Percentiles rank a stretch among this genome's conserved stretches.
These are phyloP conservation scores for Chrysina gloriosa DNA, from an alignment of 2,888 invertebrate genomes.

Conservation along the genomic window DNA sequence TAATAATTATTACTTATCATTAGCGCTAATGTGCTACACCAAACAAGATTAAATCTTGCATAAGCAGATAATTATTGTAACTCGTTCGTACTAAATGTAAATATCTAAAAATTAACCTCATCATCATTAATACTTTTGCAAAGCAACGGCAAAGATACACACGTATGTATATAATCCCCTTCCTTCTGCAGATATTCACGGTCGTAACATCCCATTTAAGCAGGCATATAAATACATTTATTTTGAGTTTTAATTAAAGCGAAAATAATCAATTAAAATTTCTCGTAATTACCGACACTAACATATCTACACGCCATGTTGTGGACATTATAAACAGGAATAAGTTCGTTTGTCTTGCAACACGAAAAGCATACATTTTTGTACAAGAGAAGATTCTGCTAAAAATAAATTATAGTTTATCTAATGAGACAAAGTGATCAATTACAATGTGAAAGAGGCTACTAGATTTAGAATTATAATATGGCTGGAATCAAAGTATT, in stretches of 20 bases:
- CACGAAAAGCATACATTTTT: neutral
- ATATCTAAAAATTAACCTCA: neutral
- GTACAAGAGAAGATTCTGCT: neutral
- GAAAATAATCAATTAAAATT: conserved; percentile 13
- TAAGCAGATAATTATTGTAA: conserved; percentile 6
- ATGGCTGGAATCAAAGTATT: no score
- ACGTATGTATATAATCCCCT: neutral
- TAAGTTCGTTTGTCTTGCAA: neutral
- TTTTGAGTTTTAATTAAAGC: conserved; percentile 17
- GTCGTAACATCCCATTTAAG: neutral
- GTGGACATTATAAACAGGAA: conserved; percentile 4
- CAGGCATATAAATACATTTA: conserved; percentile 17
- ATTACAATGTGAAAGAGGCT: no score
- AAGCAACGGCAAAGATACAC: no score
- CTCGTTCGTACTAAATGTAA: neutral
- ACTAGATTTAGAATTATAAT: no score
- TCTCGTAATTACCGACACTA: conserved; percentile 25
- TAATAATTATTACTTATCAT: neutral
- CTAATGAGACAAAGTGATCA: no score
- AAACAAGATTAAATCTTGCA: neutral
- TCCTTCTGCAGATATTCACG: neutral
- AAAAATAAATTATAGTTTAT: no score
- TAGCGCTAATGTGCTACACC: neutral
- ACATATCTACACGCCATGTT: conserved; percentile 1
- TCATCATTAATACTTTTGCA: conserved; percentile 9